Percentiles rank a stretch among this genome's conserved stretches.
phyloP scores from a whole-genome alignment of 2,888 invertebrate species.

The Lasioglossum oenotherae region DNA sequence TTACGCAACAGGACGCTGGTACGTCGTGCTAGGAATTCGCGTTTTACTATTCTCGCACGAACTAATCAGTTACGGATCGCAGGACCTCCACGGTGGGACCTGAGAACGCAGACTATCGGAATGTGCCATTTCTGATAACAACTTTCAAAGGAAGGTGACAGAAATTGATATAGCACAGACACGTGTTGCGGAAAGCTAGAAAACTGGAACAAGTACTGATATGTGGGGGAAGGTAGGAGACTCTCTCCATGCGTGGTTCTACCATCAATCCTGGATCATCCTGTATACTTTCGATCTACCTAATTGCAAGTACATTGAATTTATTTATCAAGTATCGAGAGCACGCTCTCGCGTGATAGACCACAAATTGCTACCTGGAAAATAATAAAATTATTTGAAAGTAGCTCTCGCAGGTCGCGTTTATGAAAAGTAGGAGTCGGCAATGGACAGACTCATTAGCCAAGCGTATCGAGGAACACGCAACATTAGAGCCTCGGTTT shows the following conservation, averaged over 20 bases:
- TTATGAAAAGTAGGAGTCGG: neutral
- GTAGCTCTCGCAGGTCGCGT: neutral
- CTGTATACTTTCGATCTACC: neutral
- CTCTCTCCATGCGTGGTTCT: too few species aligned
- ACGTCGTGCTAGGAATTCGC: neutral
- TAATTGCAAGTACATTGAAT: neutral
- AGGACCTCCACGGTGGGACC: too few species aligned
- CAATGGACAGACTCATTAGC: neutral
- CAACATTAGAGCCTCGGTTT: neutral
- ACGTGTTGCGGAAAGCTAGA: too few species aligned
- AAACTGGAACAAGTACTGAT: too few species aligned
- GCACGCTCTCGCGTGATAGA: neutral
- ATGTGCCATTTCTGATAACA: too few species aligned
- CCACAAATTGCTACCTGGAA: neutral
- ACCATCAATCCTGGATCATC: neutral
- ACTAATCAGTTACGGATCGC: neutral
- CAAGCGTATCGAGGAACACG: neutral
- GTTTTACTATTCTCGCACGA: neutral
- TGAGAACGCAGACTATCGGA: too few species aligned
- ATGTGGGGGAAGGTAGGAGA: too few species aligned
- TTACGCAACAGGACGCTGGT: neutral
- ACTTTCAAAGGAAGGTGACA: too few species aligned
- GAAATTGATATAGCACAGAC: too few species aligned
- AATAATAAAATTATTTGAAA: neutral
- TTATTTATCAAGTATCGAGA: neutral